Evolutionary conservation across 2,113 vertebrate genomes (phyloP), one percentile per base, ranked within the genome.

Genomic region (Ciconia boyciana): DNA sequence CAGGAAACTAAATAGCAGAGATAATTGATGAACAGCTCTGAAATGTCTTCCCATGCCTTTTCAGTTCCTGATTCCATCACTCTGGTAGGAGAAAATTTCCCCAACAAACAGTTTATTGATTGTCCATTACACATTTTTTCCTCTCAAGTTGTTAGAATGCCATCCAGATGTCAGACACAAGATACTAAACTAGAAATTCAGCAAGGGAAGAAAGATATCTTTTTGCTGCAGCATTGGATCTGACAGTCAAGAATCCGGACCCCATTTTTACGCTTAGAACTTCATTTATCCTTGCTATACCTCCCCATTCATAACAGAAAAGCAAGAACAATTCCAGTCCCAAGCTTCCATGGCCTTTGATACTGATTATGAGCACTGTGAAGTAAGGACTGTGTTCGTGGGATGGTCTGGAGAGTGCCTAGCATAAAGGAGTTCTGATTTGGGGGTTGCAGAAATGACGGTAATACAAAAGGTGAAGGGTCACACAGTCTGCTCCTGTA

Each of bases 11-110:
- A 88, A 88, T 52, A 69, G 58, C 83, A 92, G 57, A 3, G 28
- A 78, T 96, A 96, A 96, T 70, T 91, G 84, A 93, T 92, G 87
- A 94, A 78, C 60, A 93, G 46, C 49, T 83, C 74, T 54, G 77
- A 84, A 86, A 74, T 22, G 13, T 46, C 71, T 95, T 64, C 82
- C 60, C 57, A 19, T 48, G 74, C 39, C 41, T 79, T 87, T 87
- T 83, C 86, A 57, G 89, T 54, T 57, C 81, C 58, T 44, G 49
- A 79, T 92, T 93, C 79, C 78, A n/a, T 78, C 32, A 7, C 72
- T 77, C 57, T n/a, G 25, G 54, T 91, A 58, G 74, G 61, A 89
- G 52, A 92, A 93, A 76, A 79, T 84, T 92, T 92, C 46, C 83
- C 93, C 89, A 82, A 55, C 69, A 84, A 87, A 66, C n/a, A 92